phyloP scores from a whole-genome alignment of 2,888 invertebrate genomes.

The Prosopocoilus inquinatus region DNA sequence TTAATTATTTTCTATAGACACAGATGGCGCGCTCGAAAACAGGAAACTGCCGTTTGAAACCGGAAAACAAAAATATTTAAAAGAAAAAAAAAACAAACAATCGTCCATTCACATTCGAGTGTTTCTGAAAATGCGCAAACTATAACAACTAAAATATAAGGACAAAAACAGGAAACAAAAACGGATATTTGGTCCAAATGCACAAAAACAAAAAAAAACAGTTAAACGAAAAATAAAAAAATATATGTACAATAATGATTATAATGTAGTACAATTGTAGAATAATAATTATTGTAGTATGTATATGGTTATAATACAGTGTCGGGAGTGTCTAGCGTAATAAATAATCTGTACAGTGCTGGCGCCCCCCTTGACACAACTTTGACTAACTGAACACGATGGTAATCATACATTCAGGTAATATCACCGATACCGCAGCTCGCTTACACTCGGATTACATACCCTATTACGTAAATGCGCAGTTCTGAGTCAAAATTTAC shows the following conservation, averaged over 20 bases:
- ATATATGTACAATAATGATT: slow-evolving; percentile 8
- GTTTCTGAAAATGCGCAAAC: slow-evolving; percentile 1
- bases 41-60: no score
- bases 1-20: not conserved
- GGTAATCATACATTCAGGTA: slow-evolving; percentile 36
- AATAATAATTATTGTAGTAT: slow-evolving; percentile 31
- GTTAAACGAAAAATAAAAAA: slow-evolving; percentile 14
- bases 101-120: not conserved
- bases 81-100: slow-evolving; percentile 8
- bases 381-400: slow-evolving; percentile 27
- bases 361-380: slow-evolving; percentile 18
- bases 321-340: slow-evolving; percentile 30
- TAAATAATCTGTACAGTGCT: slow-evolving; percentile 45
- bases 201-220: not conserved
- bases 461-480: slow-evolving; percentile 1
- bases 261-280: slow-evolving; percentile 2
- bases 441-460: not conserved
- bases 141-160: slow-evolving; percentile 22
- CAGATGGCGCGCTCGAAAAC: no score
- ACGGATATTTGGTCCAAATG: slow-evolving; percentile 31
- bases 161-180: slow-evolving; percentile 27
- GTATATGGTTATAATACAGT: slow-evolving; percentile 51
- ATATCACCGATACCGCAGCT: slow-evolving; percentile 19
- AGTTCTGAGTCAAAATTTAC: slow-evolving; percentile 6
- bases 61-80: no score